Evolutionary conservation across 2,888 invertebrate species (phyloP), one percentile per base, ranked within the genome.

Genomic region (Himalopsyche japonica): DNA sequence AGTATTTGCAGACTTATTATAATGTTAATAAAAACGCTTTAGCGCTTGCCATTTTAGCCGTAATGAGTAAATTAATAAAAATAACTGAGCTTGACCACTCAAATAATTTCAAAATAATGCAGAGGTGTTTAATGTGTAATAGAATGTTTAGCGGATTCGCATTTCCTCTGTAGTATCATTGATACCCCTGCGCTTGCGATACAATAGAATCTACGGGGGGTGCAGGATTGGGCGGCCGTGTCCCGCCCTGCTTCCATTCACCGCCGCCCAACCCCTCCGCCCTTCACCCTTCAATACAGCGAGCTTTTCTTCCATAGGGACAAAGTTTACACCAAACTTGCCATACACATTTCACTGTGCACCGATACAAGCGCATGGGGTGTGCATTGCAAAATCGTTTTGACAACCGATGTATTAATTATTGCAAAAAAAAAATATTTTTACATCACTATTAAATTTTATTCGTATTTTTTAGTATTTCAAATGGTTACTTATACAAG

Each of bases 191-290:
- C 12, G 20, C 76, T 64, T 77, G 79, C 48, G 77, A 76, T 78
- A 86, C 84, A 86, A 86, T 86, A 85, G 84, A 85, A 64, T 80
- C 81, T 57, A 18, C 82, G 83, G 86, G 83, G 81, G 82, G 81
- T 43, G 80, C 20, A 37, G 79, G 64, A 47, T 20, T 49, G 82
- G 79, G 79, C 79, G 79, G 70, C 30, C 83, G 47, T 78, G 79
- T 76, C 81, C 57, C 79, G 6, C 43, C 79, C 76, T 18, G 24
- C 81, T 80, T 81, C 81, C 84, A 57, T 57, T 76, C 47, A 79
- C 49, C 76, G 47, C 47, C 24, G 57, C 79, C 49, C 20, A 24
- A 49, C 84, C 76, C 80, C 76, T 24, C 47, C 78, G 37, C 30
- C 32, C 76, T 47, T 34, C 80, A 57, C 57, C 64, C 64, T 32